Conservation (phyloP, 2,888 invertebrate genomes). For the Acleris literana region DNA sequence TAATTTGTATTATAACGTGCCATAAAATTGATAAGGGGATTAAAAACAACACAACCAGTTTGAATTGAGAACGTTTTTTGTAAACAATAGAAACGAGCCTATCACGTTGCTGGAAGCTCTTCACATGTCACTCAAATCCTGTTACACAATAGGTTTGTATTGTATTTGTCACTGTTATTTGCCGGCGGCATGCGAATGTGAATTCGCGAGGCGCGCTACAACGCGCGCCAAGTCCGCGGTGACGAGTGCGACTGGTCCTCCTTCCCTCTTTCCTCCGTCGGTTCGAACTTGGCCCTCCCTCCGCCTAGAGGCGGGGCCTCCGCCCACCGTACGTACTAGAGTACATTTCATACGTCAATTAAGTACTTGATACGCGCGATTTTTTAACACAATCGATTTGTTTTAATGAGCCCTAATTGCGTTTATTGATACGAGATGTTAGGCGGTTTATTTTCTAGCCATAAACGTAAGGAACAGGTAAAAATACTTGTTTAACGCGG, state of each 20-base stretch:
- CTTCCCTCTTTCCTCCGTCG: constrained; percentile 68
- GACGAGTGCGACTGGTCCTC: constrained; percentile 75
- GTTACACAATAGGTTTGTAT: constrained; percentile 8
- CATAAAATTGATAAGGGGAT: background rate
- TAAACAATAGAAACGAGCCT: background rate
- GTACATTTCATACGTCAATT: constrained; percentile 54
- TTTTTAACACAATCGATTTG: constrained; percentile 67
- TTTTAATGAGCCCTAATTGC: constrained; percentile 74
- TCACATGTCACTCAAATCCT: constrained; percentile 26
- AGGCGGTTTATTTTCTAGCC: constrained; percentile 30
- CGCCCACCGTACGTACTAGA: constrained; percentile 50
- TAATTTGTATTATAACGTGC: background rate
- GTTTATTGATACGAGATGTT: constrained; percentile 65
- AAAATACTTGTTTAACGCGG: constrained; percentile 9
- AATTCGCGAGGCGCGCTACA: constrained; percentile 51
- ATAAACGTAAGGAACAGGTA: constrained; percentile 15
- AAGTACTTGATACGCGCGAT: constrained; percentile 55
- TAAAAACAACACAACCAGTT: background rate
- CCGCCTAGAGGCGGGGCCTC: constrained; percentile 70
- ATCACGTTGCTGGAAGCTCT: background rate
- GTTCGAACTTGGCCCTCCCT: constrained; percentile 69
- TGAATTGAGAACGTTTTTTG: background rate
- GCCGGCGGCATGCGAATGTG: constrained; percentile 36
- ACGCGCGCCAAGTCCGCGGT: constrained; percentile 75
- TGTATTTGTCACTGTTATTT: constrained; percentile 25